phyloP scores from a whole-genome alignment of 2,113 vertebrate species.

The Paradoxurus hermaphroditus region DNA sequence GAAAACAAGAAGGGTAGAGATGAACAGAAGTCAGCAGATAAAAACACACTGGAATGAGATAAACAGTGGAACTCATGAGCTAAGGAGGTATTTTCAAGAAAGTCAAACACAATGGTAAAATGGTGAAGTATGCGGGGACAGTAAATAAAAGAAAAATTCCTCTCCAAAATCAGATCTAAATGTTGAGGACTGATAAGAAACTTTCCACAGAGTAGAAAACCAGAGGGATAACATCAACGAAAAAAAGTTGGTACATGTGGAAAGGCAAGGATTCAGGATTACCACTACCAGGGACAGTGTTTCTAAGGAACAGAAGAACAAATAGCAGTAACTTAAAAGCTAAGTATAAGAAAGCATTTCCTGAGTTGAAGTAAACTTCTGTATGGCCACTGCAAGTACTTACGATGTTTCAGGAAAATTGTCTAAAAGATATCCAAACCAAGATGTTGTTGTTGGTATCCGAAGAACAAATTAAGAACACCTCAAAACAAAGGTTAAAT shows the following conservation, averaged over 20 bases:
- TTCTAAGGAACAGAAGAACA: neutral
- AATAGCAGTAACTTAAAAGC: neutral
- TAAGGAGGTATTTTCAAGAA: neutral
- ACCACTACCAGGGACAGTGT: neutral
- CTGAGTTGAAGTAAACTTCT: neutral
- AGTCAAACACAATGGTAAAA: neutral
- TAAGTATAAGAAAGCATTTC: neutral
- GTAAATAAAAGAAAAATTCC: neutral
- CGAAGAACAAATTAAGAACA: neutral
- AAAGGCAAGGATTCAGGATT: neutral
- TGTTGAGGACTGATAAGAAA: neutral
- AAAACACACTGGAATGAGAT: neutral
- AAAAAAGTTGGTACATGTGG: neutral
- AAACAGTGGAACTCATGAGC: neutral
- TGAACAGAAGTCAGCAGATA: neutral
- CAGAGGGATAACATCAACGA: neutral
- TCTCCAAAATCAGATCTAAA: neutral
- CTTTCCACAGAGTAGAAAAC: neutral
- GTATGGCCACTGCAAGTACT: neutral
- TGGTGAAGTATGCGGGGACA: neutral
- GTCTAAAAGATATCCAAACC: neutral
- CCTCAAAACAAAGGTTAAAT: neutral
- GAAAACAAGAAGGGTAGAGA: neutral
- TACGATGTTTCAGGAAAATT: neutral
- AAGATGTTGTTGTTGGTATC: neutral